phyloP scores from a whole-genome alignment of 2,888 invertebrate genomes.

The Torymus texanus region DNA sequence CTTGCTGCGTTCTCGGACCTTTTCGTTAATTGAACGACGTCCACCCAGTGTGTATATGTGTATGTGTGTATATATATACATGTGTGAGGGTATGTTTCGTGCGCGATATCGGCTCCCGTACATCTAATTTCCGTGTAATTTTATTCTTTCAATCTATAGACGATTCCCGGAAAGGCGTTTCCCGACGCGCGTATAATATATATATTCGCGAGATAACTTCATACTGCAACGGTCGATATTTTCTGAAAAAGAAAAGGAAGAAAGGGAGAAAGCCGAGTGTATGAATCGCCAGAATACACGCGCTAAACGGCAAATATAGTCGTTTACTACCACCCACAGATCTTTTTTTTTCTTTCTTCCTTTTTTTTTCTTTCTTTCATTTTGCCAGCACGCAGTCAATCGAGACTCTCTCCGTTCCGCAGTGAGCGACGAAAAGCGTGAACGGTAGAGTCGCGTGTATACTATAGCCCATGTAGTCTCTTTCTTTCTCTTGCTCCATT shows the following conservation, averaged over 20 bases:
- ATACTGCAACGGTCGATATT: too few relatives aligned
- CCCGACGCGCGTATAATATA: neutral
- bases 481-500: neutral
- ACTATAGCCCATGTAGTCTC: neutral
- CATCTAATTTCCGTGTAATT: slow-evolving; percentile 29
- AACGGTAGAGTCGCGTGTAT: slow-evolving; percentile 4
- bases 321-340: too few relatives aligned
- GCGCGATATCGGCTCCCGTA: neutral
- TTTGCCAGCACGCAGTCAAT: slow-evolving; percentile 16
- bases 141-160: neutral
- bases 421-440: slow-evolving; percentile 22
- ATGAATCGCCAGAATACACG: too few relatives aligned
- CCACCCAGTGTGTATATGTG: too few relatives aligned
- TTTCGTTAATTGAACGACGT: slow-evolving; percentile 5
- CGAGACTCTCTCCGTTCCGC: neutral
- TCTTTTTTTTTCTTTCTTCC: neutral
- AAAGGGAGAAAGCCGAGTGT: too few relatives aligned
- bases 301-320: too few relatives aligned
- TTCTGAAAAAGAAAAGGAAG: too few relatives aligned
- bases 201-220: neutral
- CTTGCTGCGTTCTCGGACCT: neutral
- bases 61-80: too few relatives aligned
- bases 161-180: neutral
- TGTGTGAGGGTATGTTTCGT: neutral
- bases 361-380: neutral